Percentiles rank a stretch among this genome's conserved stretches.
Evolutionary conservation across 2,113 vertebrate species (phyloP).

Genomic region (Labeo rohita): DNA sequence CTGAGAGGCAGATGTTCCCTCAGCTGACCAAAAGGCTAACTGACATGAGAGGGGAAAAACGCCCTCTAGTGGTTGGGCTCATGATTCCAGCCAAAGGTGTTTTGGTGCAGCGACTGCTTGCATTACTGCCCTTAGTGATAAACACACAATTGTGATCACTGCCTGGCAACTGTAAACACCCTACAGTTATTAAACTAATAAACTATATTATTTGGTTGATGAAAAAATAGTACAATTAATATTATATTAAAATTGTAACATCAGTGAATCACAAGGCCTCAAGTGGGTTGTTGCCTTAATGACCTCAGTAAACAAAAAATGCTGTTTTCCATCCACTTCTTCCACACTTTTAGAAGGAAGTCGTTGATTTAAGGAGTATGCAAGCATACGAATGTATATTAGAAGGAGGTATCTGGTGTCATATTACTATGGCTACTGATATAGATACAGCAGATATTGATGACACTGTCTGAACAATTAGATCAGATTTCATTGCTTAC

Average conservation of each 20-base stretch:
- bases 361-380: not conserved
- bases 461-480: not conserved
- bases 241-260: not conserved
- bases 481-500: not conserved
- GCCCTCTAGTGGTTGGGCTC: constrained; percentile 71
- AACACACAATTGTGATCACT: not conserved
- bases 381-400: not conserved
- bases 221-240: not conserved
- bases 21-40: not conserved
- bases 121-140: not conserved
- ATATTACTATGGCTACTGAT: not conserved
- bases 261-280: not conserved
- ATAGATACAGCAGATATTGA: not conserved
- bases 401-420: not conserved
- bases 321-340: too few relatives aligned
- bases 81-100: constrained; percentile 17
- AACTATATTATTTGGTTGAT: not conserved
- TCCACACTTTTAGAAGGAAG: not conserved
- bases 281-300: too few relatives aligned
- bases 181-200: not conserved
- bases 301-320: too few relatives aligned
- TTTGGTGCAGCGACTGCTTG: not conserved
- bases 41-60: constrained; percentile 53
- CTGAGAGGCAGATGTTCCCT: not conserved
- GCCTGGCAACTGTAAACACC: not conserved